These are phyloP conservation scores for Indicator indicator DNA, from an alignment of 2,113 vertebrate genomes.

Conservation along the genomic window DNA sequence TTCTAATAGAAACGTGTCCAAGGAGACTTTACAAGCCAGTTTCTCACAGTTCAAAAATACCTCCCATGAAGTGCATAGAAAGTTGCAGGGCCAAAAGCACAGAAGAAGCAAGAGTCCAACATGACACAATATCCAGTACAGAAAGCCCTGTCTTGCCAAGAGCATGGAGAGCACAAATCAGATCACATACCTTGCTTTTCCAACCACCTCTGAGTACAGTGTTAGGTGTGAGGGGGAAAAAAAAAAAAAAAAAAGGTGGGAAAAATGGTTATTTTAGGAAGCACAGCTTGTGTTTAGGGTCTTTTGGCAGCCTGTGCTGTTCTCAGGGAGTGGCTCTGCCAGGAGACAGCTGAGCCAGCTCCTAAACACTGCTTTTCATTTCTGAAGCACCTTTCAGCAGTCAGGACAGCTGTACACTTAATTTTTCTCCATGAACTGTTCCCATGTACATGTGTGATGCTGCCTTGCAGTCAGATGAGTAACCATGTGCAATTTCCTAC, in stretches of 20 bases:
- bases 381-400: neutral
- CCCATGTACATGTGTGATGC: neutral
- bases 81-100: neutral
- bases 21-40: neutral
- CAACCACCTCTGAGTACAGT: neutral
- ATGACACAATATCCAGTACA: rapidly evolving
- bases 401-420: neutral
- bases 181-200: rapidly evolving
- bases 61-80: neutral
- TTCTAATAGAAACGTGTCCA: neutral
- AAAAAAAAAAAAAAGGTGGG: neutral
- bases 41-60: neutral
- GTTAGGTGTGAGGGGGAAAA: neutral
- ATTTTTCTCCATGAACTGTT: neutral
- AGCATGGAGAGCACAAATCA: rapidly evolving
- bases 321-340: neutral
- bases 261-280: neutral
- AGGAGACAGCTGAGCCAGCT: neutral
- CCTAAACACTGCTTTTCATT: neutral
- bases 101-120: neutral
- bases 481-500: neutral
- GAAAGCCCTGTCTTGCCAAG: neutral
- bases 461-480: neutral
- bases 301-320: rapidly evolving
- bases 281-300: neutral